Conservation (phyloP, 2,113 vertebrate species). For the Zapus hudsonius region DNA sequence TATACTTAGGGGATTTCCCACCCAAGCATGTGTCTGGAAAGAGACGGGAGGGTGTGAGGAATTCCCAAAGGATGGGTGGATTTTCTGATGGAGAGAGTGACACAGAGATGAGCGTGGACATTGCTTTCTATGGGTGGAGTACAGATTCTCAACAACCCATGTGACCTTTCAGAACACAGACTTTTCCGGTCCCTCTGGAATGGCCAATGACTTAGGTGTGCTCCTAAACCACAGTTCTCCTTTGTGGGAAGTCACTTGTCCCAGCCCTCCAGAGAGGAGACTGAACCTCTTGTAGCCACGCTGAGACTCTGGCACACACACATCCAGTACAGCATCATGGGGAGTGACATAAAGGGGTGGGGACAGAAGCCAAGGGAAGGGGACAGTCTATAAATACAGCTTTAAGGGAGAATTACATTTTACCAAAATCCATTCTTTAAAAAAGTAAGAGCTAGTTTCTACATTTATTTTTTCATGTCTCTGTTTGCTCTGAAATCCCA, state of each 20-base stretch:
- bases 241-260: not conserved
- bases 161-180: not conserved
- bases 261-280: not conserved
- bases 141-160: not conserved
- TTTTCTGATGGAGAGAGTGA: not conserved
- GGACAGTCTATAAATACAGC: not conserved
- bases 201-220: not conserved
- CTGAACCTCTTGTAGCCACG: not conserved
- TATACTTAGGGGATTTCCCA: not conserved
- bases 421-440: constrained; percentile 1
- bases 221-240: not conserved
- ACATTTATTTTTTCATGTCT: not conserved
- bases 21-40: not conserved
- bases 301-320: not conserved
- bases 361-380: not conserved
- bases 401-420: not conserved
- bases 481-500: not conserved
- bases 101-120: not conserved
- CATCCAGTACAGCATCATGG: not conserved
- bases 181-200: not conserved
- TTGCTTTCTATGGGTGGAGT: not conserved
- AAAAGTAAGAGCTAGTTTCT: not conserved
- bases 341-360: too few relatives aligned
- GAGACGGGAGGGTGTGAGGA: not conserved
- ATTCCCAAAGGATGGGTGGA: not conserved